Conservation (phyloP, 2,113 vertebrate genomes). For the Mesitornis unicolor region DNA sequence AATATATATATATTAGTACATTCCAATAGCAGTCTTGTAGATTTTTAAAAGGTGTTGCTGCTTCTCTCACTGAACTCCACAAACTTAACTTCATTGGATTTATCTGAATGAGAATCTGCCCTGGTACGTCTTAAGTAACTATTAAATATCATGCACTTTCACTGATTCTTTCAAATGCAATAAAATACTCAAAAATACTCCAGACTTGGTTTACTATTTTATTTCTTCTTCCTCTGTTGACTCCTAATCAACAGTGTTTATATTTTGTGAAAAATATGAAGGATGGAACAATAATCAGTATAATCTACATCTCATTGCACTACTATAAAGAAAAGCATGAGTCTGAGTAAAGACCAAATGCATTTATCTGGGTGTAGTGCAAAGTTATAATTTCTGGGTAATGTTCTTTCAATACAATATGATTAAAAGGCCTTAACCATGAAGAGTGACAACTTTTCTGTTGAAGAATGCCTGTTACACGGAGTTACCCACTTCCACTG, state of each 20-base stretch:
- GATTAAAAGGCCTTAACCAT: not conserved
- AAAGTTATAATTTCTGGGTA: not conserved
- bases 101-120: not conserved
- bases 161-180: not conserved
- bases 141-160: not conserved
- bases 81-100: not conserved
- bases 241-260: not conserved
- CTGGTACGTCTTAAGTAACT: not conserved
- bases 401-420: not conserved
- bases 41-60: not conserved
- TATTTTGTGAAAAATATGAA: not conserved
- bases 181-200: not conserved
- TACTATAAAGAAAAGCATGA: not conserved
- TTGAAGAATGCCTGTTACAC: not conserved
- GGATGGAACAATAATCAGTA: not conserved
- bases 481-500: not conserved
- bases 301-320: not conserved
- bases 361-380: not conserved
- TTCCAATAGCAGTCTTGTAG: not conserved
- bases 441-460: not conserved
- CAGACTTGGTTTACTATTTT: not conserved
- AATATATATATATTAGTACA: not conserved
- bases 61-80: not conserved
- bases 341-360: not conserved
- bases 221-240: not conserved